Base-by-base conservation (phyloP, 2,888 invertebrate species). In the Mechanitis messenoides region DNA sequence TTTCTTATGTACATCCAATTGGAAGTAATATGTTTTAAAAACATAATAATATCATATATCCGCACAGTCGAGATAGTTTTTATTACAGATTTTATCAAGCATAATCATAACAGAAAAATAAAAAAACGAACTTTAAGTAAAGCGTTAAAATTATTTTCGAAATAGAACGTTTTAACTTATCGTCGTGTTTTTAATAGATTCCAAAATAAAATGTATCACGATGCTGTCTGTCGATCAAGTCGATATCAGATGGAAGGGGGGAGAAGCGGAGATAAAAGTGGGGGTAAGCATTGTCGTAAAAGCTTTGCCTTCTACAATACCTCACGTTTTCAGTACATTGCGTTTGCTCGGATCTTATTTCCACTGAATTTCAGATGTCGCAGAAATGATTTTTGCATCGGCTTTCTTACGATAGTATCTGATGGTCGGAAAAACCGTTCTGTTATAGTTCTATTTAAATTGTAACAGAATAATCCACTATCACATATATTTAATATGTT, bases 291-390 rank as follows among this genome's bases (percentile, higher is more conserved):
- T 64, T 70, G 66, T 72, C 74, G 75, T 81, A 75, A 81, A 84
- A 83, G 81, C 82, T 71, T 76, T 75, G 74, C 71, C 70, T 73
- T 70, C 69, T 69, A 82, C 79, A 82, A 83, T 77, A 76, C 79
- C 78, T 76, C 80, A 81, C 84, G 83, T 81, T 84, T 81, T 76
- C 83, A 78, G 75, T 80, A 82, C 81, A 81, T 79, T 81, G 81
- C 82, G 75, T 81, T 80, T 78, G 74, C 75, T 72, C 64, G 72
- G 74, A 78, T 80, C 78, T 78, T 78, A 78, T 81, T 81, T 74
- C 76, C 77, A 80, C 82, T 83, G 80, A 81, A 82, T 80, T 83
- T 78, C 75, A 74, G 77, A 73, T 72, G 72, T 69, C 68, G 70
- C 69, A 71, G 71, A 74, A 78, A 79, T 80, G 66, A 72, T 65